These are phyloP conservation scores for Geothlypis trichas DNA, from an alignment of 2,113 vertebrate genomes.

Conservation along the genomic window DNA sequence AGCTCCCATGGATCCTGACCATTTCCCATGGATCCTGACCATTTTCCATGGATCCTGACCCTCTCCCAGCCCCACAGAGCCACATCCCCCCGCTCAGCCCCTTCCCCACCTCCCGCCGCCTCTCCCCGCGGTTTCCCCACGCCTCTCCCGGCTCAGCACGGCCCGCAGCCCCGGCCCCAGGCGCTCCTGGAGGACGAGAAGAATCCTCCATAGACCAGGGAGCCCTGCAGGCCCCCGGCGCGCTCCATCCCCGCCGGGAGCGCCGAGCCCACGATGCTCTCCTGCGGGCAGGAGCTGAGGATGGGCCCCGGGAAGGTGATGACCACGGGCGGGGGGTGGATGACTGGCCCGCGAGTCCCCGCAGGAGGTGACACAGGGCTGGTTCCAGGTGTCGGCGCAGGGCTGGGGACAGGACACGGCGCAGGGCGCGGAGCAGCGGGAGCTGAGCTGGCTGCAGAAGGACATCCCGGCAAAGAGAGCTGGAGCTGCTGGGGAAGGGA, in stretches of 20 bases:
- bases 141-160: neutral
- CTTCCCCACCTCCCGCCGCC: neutral
- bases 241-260: neutral
- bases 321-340: neutral
- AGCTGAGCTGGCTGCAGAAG: slow-evolving; percentile 1
- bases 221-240: neutral
- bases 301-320: neutral
- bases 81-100: accelerated
- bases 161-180: neutral
- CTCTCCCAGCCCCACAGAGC: neutral
- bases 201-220: neutral
- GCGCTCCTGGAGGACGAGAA: neutral
- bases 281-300: neutral
- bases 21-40: accelerated
- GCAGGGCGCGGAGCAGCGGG: neutral
- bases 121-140: neutral
- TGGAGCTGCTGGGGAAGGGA: neutral
- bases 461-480: neutral
- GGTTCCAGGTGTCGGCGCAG: accelerated
- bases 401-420: neutral
- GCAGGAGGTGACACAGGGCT: neutral
- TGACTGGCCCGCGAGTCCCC: neutral
- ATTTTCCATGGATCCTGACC: too few species aligned
- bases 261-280: neutral
- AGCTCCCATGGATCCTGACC: accelerated